phyloP scores from a whole-genome alignment of 2,888 invertebrate species.

The Glomeris marginata region DNA sequence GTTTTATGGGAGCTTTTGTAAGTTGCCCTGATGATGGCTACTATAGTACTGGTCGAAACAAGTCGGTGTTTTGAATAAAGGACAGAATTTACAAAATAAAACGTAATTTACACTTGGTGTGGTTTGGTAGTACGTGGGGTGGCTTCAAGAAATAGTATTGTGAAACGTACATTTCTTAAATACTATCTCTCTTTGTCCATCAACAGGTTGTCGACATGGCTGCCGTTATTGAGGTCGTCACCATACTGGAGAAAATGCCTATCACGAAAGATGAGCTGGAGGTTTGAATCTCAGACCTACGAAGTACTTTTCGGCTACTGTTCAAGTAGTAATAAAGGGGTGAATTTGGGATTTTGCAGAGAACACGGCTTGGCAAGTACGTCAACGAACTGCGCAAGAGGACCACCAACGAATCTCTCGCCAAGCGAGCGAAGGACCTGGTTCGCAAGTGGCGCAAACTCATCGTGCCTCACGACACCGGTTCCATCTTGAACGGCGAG shows the following conservation, averaged over 20 bases:
- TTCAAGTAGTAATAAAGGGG: background rate
- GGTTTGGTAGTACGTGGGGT: too few species aligned
- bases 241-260: slow-evolving; percentile 75
- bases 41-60: too few species aligned
- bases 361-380: slow-evolving; percentile 84
- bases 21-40: too few species aligned
- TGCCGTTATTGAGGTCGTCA: slow-evolving; percentile 81
- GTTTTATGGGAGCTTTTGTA: too few species aligned
- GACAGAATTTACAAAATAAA: too few species aligned
- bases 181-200: background rate
- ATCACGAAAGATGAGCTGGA: slow-evolving; percentile 81
- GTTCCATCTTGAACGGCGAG: slow-evolving; percentile 17
- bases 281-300: too few species aligned
- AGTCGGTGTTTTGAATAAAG: too few species aligned
- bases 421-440: slow-evolving; percentile 77
- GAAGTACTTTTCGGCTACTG: background rate
- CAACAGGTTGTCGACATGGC: slow-evolving; percentile 88
- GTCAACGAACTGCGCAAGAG: slow-evolving; percentile 82
- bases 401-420: slow-evolving; percentile 66
- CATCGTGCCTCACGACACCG: slow-evolving; percentile 33
- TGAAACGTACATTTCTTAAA: too few species aligned
- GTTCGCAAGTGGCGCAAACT: slow-evolving; percentile 85
- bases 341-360: slow-evolving; percentile 38
- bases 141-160: too few species aligned
- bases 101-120: too few species aligned